Evolutionary conservation across 2,888 invertebrate species (phyloP).

Genomic region (Neoascia interrupta): DNA sequence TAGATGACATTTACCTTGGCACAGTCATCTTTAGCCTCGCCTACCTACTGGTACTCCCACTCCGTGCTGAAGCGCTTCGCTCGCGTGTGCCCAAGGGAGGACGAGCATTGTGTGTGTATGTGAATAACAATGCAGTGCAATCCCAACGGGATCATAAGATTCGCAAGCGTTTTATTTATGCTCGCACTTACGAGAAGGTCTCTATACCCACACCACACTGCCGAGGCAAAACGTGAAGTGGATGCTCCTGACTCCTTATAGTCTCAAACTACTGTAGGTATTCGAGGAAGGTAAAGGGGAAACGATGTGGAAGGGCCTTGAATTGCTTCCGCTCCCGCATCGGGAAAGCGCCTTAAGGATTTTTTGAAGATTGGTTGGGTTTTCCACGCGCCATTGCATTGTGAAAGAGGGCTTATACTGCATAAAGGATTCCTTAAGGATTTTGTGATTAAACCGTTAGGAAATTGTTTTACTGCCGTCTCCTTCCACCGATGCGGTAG

Average conservation of each 20-base stretch:
- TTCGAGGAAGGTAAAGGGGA: background rate
- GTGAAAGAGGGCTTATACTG: background rate
- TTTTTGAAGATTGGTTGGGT: conserved; percentile 25
- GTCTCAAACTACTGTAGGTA: background rate
- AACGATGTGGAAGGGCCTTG: conserved; percentile 13
- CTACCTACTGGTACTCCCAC: background rate
- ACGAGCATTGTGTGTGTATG: too few species aligned
- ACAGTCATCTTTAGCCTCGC: background rate
- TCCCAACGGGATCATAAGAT: conserved; percentile 62
- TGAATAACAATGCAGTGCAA: conserved; percentile 56
- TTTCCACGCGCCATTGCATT: conserved; percentile 22
- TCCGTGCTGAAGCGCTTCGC: background rate
- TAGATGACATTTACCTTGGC: conserved; percentile 43
- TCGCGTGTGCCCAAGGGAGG: conserved; percentile 30
- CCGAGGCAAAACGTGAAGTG: conserved; percentile 1
- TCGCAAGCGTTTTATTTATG: conserved; percentile 65
- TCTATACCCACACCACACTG: background rate
- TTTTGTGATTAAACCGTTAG: conserved; percentile 35
- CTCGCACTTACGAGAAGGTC: conserved; percentile 41
- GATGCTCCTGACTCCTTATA: background rate
- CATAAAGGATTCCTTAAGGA: conserved; percentile 16
- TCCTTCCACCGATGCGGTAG: background rate
- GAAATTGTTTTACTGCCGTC: conserved; percentile 24
- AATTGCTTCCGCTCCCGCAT: conserved; percentile 24
- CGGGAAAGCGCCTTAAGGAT: conserved; percentile 23